Evolutionary conservation across 2,797 vertebrate species (phyloP).

Genomic region (Ispidina lecontei): DNA sequence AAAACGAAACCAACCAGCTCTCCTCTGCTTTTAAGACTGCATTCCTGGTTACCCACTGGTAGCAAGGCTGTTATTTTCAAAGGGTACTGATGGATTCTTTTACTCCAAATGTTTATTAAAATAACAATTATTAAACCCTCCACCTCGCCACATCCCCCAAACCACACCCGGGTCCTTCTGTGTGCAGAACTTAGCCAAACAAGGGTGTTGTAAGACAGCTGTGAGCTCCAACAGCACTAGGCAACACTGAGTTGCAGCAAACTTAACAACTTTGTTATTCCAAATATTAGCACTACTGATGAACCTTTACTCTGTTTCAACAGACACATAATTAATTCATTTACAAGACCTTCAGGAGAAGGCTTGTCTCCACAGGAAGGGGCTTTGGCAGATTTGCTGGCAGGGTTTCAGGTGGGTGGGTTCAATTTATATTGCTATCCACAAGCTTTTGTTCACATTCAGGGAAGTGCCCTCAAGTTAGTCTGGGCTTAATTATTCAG

Average conservation of each 20-base stretch:
- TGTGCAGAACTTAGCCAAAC: background rate
- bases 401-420: background rate
- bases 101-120: constrained; percentile 39
- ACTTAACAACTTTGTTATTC: constrained; percentile 51
- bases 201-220: background rate
- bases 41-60: background rate
- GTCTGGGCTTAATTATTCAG: constrained; percentile 35
- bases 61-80: constrained; percentile 23
- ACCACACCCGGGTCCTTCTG: background rate
- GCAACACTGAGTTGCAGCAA: constrained; percentile 2
- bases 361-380: constrained; percentile 24
- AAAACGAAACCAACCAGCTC: background rate
- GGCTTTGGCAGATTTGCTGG: constrained; percentile 10
- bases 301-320: constrained; percentile 46
- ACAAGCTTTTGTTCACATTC: constrained; percentile 32
- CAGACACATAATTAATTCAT: constrained; percentile 36
- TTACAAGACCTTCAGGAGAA: constrained; percentile 50
- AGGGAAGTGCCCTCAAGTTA: constrained; percentile 30
- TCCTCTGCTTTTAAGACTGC: background rate
- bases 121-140: background rate
- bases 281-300: constrained; percentile 31
- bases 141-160: background rate
- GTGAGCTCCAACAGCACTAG: background rate
- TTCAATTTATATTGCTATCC: background rate
- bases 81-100: background rate